Evolutionary conservation across 53 echinoderm and acorn worm species (phyloP), one percentile per base, ranked within the genome.

Genomic region (Henricia sp.): DNA sequence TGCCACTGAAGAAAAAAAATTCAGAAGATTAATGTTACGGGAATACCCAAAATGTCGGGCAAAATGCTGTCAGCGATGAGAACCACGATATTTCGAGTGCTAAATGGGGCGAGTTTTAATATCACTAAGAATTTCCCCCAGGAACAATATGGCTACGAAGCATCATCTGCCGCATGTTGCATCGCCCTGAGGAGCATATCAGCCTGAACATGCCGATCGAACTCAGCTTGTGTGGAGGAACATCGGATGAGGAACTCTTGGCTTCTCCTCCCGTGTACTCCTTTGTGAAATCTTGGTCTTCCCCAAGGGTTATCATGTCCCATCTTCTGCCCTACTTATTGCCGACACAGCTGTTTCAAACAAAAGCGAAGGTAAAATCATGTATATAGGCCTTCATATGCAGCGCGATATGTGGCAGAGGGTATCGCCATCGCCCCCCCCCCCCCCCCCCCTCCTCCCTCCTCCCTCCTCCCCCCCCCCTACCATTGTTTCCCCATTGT

Each of bases 341-440:
- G 20, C 67, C 67, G 11, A 8, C 67, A 38, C 67, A 67, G 67
- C n/a, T 67, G 2, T 38, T 40, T 67, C 4, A 37, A 39, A 67
- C 24, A 38, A 67, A 63, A 9, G 63, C 40, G 13, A 67, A 67
- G 67, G 67, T 67, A 67, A 29, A 2, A 33, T 3, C n/a, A n/a
- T n/a, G n/a, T n/a, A 32, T 14, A 60, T 11, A 0, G 30, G 33
- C 1, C 3, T 32, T 4, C 27, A 9, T 56, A n/a, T 56, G 44
- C 13, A 6, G 44, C 6, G 44, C 17, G 53, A 53, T 13, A 59
- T 28, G 30, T 13, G 11, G 6, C 4, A 4, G 28, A 32, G 26
- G 1, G 27, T 32, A 28, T 13, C 3, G 30, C n/a, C n/a, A n/a
- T n/a, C n/a, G n/a, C n/a, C n/a, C n/a, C n/a, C n/a, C n/a, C n/a